Evolutionary conservation across 2,888 invertebrate species (phyloP).

Genomic region (Zhengitettix transpicula): DNA sequence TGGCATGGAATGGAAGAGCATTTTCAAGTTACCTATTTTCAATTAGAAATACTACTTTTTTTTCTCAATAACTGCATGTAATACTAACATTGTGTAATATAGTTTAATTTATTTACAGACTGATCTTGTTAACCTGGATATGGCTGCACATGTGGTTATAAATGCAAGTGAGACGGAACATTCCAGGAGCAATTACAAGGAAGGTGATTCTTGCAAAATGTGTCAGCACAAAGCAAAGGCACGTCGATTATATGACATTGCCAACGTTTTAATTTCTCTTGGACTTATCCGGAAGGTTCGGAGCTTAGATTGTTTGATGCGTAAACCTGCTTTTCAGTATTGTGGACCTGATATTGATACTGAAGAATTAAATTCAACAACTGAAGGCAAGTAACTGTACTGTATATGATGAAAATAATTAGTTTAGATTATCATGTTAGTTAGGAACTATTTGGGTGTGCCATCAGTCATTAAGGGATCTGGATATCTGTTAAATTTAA

Average conservation of each 20-base stretch:
- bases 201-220: not conserved
- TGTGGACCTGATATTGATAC: constrained; percentile 29
- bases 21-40: too few relatives aligned
- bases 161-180: constrained; percentile 24
- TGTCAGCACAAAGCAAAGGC: constrained; percentile 46
- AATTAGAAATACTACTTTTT: too few relatives aligned
- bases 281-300: constrained; percentile 51
- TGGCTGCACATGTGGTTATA: constrained; percentile 47
- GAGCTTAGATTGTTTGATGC: constrained; percentile 36
- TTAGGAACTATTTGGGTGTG: too few relatives aligned
- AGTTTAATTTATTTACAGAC: constrained; percentile 28
- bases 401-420: too few relatives aligned
- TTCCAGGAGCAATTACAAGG: not conserved
- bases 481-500: too few relatives aligned
- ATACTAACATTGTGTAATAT: too few relatives aligned
- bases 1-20: too few relatives aligned
- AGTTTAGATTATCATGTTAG: too few relatives aligned
- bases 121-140: constrained; percentile 45
- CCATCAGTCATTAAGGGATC: too few relatives aligned
- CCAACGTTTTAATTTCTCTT: constrained; percentile 58
- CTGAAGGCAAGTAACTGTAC: too few relatives aligned
- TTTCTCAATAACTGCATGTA: too few relatives aligned
- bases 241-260: constrained; percentile 58
- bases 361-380: not conserved
- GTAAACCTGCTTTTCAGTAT: constrained; percentile 51